A percentile compares a stretch with the other conserved stretches of the same genome.
phyloP scores from a whole-genome alignment of 2,888 invertebrate genomes.

The Anthophora plumipes region DNA sequence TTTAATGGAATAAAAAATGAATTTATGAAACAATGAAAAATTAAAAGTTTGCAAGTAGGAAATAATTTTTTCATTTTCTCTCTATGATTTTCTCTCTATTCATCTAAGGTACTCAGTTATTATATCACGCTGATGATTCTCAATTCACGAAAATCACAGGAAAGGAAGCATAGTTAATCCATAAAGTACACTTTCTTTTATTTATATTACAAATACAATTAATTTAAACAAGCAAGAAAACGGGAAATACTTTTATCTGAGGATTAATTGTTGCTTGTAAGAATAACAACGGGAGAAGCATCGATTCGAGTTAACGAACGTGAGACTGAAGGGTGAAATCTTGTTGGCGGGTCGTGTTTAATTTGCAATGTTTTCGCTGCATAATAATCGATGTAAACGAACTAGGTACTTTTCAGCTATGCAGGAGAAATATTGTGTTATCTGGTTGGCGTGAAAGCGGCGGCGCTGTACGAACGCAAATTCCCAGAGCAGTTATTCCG shows the following conservation, averaged over 20 bases:
- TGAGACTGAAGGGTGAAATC: not conserved
- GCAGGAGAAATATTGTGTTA: slow-evolving; percentile 43
- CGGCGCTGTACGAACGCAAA: not conserved
- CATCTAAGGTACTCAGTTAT: no score
- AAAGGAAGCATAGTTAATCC: no score
- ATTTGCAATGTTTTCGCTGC: slow-evolving; percentile 32
- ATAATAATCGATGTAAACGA: slow-evolving; percentile 42
- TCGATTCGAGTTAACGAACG: not conserved
- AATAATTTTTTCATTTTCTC: no score
- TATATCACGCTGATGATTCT: no score
- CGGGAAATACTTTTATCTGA: not conserved
- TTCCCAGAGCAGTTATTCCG: slow-evolving; percentile 25
- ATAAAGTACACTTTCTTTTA: no score
- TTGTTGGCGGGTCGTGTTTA: not conserved
- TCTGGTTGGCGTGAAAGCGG: not conserved
- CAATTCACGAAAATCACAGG: no score
- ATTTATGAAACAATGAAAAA: no score
- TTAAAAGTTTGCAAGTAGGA: no score
- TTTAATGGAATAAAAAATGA: no score
- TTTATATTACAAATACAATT: no score
- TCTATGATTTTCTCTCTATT: no score
- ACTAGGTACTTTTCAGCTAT: slow-evolving; percentile 32
- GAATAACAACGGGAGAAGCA: not conserved
- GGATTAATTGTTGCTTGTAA: not conserved
- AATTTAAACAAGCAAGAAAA: no score